phyloP scores from a whole-genome alignment of 2,113 vertebrate species.

The Scortum barcoo region DNA sequence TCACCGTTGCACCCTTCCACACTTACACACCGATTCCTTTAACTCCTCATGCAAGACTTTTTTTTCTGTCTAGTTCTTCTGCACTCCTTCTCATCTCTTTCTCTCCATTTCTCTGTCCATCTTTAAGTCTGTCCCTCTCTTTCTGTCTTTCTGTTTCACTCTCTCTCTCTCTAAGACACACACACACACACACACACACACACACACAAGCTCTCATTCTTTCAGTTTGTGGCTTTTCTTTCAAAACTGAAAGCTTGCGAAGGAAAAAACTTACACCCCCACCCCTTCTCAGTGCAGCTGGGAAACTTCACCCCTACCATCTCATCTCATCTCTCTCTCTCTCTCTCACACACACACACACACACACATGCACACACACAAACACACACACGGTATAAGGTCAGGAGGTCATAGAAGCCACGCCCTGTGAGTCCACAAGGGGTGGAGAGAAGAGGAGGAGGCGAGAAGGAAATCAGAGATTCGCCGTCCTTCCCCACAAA shows the following conservation, averaged over 20 bases:
- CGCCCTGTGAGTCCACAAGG: conserved; percentile 70
- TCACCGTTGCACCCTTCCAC: conserved; percentile 22
- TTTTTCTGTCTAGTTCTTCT: conserved; percentile 24
- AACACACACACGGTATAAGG: conserved; percentile 46
- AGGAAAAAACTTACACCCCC: conserved; percentile 71
- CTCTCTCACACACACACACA: conserved; percentile 2
- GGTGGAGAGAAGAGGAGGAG: conserved; percentile 70
- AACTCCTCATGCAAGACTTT: too few species aligned
- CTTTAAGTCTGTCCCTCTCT: conserved; percentile 37
- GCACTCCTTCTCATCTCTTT: conserved; percentile 16
- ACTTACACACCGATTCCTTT: conserved; percentile 28
- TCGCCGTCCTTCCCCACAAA: conserved; percentile 67
- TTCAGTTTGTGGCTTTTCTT: conserved; percentile 79
- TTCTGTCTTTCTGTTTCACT: conserved; percentile 12
- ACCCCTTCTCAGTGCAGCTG: conserved; percentile 76
- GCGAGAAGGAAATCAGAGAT: conserved; percentile 75
- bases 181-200: conserved; percentile 70
- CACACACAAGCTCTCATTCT: conserved; percentile 85
- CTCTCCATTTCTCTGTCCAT: conserved; percentile 26
- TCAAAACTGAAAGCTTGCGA: conserved; percentile 74
- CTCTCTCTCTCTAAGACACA: conserved; percentile 26
- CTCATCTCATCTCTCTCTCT: conserved; percentile 36
- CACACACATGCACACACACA: conserved; percentile 33
- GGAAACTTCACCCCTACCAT: conserved; percentile 76
- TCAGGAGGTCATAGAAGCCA: conserved; percentile 82